phyloP scores from a whole-genome alignment of 2,113 vertebrate genomes.

The Craseonycteris thonglongyai region DNA sequence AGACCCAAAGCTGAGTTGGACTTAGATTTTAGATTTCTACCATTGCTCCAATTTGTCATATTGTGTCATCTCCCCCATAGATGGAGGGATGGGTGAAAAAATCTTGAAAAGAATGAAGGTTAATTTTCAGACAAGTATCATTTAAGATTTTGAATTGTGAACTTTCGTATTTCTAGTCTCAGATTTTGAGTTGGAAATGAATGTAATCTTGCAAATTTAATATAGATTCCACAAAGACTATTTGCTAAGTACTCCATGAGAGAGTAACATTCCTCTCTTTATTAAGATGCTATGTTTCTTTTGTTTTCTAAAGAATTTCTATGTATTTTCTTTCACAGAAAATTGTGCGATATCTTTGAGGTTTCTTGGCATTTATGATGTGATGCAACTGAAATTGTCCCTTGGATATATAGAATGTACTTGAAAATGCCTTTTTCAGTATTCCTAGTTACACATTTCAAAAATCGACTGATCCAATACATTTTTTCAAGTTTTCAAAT shows the following conservation, averaged over 20 bases:
- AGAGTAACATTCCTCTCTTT: neutral
- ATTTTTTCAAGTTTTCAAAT: neutral
- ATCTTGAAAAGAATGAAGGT: neutral
- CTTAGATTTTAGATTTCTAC: neutral
- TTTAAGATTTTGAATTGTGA: conserved; percentile 11
- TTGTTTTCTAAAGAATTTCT: conserved; percentile 15
- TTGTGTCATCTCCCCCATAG: neutral
- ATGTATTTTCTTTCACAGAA: neutral
- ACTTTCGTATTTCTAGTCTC: neutral
- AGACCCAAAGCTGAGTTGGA: neutral
- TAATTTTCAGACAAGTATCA: neutral
- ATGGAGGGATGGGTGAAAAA: neutral
- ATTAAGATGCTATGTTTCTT: neutral
- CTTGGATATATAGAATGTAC: neutral
- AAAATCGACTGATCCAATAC: neutral
- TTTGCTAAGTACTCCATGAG: neutral
- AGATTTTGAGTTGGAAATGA: conserved; percentile 38
- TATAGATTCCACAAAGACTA: neutral
- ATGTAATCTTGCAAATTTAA: neutral
- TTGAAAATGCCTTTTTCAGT: conserved; percentile 13
- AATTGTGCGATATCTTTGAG: neutral
- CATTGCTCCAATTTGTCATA: neutral
- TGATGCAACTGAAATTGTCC: neutral
- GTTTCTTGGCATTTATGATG: neutral
- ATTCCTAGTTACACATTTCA: neutral